Conservation (phyloP, 2,113 vertebrate genomes). For the Enhydra lutris region DNA sequence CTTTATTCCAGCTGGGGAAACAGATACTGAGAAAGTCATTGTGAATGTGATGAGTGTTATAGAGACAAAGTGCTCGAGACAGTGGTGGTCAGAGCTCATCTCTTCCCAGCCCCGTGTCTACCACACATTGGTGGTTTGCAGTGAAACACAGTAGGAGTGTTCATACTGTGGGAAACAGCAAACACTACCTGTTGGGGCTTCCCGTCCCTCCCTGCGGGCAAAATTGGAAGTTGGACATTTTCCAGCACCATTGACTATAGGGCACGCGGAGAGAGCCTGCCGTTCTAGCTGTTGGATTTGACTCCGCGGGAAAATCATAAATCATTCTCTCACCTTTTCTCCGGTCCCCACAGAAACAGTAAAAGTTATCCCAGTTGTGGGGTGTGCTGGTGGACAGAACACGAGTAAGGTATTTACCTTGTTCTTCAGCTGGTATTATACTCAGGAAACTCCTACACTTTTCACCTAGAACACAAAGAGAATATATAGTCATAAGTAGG, state of each 20-base stretch:
- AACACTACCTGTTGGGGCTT: background rate
- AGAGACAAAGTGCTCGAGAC: background rate
- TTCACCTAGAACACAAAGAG: constrained; percentile 85
- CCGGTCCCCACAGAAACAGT: background rate
- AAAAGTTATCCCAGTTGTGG: background rate
- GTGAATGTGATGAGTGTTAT: background rate
- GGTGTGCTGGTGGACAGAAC: background rate
- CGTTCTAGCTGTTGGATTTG: background rate
- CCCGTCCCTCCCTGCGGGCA: rapidly evolving
- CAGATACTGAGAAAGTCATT: background rate
- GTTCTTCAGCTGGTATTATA: constrained; percentile 88
- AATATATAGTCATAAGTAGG: background rate
- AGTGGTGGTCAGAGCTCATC: no score
- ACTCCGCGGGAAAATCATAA: background rate
- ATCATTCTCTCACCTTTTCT: background rate
- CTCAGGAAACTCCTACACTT: constrained; percentile 91
- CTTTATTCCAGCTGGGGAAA: background rate
- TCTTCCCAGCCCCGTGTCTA: background rate
- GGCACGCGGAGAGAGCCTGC: background rate
- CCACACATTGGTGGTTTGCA: background rate
- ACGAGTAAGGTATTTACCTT: constrained; percentile 82
- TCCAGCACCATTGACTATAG: background rate
- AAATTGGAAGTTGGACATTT: background rate
- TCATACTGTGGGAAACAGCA: background rate
- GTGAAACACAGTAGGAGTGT: background rate